Evolutionary conservation across 2,888 invertebrate species (phyloP).

Genomic region (Eristalis arbustorum): DNA sequence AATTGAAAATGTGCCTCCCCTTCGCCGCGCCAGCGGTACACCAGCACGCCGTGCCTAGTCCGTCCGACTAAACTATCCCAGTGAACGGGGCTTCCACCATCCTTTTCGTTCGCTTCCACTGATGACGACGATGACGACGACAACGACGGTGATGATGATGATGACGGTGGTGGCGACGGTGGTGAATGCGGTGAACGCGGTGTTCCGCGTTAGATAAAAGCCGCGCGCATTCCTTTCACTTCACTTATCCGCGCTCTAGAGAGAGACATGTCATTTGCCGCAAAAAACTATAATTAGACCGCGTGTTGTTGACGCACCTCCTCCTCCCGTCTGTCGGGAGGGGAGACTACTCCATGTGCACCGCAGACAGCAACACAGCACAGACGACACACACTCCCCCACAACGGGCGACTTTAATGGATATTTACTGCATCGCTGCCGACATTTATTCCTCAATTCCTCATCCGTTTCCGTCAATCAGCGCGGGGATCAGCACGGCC

Average conservation of each 20-base stretch:
- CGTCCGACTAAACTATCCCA: slow-evolving; percentile 11
- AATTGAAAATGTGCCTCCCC: slow-evolving; percentile 61
- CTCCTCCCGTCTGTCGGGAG: neutral
- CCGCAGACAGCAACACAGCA: neutral
- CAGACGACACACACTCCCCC: neutral
- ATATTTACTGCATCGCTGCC: slow-evolving; percentile 57
- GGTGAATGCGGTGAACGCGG: slow-evolving; percentile 36
- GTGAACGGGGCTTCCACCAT: neutral
- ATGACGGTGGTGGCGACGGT: slow-evolving; percentile 8
- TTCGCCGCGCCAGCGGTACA: neutral
- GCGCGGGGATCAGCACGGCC: neutral
- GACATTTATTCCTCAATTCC: slow-evolving; percentile 41
- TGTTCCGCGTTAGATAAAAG: slow-evolving; percentile 47
- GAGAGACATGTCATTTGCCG: slow-evolving; percentile 48
- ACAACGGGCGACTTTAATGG: slow-evolving; percentile 40
- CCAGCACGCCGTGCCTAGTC: neutral
- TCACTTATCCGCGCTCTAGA: slow-evolving; percentile 5
- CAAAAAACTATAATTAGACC: slow-evolving; percentile 64
- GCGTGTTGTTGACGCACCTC: neutral
- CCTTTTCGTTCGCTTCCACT: slow-evolving; percentile 1
- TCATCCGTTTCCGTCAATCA: slow-evolving; percentile 44
- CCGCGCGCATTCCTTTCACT: slow-evolving; percentile 60
- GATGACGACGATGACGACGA: neutral
- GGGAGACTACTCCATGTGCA: neutral
- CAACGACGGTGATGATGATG: slow-evolving; percentile 1